Conservation (phyloP, 2,888 invertebrate genomes). For the Dryobotodes eremita region DNA sequence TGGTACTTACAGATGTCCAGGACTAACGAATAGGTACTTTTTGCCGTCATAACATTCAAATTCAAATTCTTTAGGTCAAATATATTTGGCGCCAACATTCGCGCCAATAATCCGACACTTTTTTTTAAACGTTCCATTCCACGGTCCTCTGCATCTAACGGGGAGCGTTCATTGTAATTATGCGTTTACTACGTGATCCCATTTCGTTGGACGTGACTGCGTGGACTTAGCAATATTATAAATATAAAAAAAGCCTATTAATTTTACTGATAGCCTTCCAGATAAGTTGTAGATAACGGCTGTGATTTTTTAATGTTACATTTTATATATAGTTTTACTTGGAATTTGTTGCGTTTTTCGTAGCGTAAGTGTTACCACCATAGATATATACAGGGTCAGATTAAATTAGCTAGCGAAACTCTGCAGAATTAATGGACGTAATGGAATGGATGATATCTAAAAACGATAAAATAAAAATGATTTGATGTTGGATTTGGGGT, state of each 20-base stretch:
- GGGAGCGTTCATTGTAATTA: slow-evolving; percentile 83
- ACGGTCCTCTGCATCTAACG: slow-evolving; percentile 75
- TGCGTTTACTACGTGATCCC: slow-evolving; percentile 87
- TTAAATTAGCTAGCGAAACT: no score
- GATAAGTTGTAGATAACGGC: slow-evolving; percentile 65
- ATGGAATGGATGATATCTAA: no score
- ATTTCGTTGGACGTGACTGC: slow-evolving; percentile 85
- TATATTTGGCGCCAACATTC: slow-evolving; percentile 59
- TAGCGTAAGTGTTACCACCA: not conserved
- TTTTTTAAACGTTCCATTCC: slow-evolving; percentile 66
- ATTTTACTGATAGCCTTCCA: slow-evolving; percentile 65
- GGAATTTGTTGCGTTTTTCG: not conserved
- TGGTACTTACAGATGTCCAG: not conserved
- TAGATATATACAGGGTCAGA: no score
- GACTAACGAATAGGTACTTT: not conserved
- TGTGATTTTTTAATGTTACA: slow-evolving; percentile 35
- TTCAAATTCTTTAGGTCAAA: slow-evolving; percentile 18
- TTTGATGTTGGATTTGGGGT: no score
- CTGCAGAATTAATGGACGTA: no score
- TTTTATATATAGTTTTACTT: slow-evolving; percentile 6
- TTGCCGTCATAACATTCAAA: not conserved
- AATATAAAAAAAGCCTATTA: slow-evolving; percentile 71
- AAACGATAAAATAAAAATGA: no score
- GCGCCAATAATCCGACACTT: slow-evolving; percentile 48
- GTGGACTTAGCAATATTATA: slow-evolving; percentile 75